Evolutionary conservation across 2,888 invertebrate species (phyloP).

Genomic region (Agapetus fuscipes): DNA sequence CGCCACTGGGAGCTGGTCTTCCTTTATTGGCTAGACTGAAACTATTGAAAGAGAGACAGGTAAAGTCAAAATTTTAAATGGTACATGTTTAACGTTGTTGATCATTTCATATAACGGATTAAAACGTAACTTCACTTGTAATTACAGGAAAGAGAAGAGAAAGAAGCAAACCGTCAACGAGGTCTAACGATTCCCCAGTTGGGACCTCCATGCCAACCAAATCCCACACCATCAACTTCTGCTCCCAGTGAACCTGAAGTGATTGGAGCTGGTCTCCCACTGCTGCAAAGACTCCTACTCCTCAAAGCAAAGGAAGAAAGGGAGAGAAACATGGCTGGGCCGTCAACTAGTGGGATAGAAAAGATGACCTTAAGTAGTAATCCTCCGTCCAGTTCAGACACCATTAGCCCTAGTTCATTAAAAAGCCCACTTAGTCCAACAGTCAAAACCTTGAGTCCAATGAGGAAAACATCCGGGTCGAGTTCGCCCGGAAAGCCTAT

Average conservation of each 20-base stretch:
- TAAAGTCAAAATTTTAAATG: constrained; percentile 25
- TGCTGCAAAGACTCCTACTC: constrained; percentile 63
- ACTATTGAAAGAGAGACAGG: constrained; percentile 77
- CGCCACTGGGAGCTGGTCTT: constrained; percentile 75
- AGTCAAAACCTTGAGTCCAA: constrained; percentile 39
- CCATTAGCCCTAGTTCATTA: constrained; percentile 42
- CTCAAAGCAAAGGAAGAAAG: constrained; percentile 68
- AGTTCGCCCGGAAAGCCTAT: constrained; percentile 42
- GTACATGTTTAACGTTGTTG: no score
- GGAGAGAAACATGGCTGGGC: constrained; percentile 35
- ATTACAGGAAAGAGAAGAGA: constrained; percentile 42
- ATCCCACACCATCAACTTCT: constrained; percentile 52
- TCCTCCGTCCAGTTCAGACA: constrained; percentile 43
- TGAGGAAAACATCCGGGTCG: constrained; percentile 42
- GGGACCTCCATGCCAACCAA: constrained; percentile 41
- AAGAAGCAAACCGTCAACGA: constrained; percentile 28
- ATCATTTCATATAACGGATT: no score
- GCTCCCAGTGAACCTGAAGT: constrained; percentile 50
- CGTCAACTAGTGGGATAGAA: constrained; percentile 15
- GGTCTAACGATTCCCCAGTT: constrained; percentile 16
- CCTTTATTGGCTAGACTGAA: constrained; percentile 70
- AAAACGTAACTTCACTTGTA: no score
- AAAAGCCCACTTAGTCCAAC: constrained; percentile 45
- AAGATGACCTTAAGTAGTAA: constrained; percentile 29
- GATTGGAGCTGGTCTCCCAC: constrained; percentile 60